A percentile compares a stretch with the other conserved stretches of the same genome.
Evolutionary conservation across 2,113 vertebrate genomes (phyloP).

Genomic region (Passer domesticus): DNA sequence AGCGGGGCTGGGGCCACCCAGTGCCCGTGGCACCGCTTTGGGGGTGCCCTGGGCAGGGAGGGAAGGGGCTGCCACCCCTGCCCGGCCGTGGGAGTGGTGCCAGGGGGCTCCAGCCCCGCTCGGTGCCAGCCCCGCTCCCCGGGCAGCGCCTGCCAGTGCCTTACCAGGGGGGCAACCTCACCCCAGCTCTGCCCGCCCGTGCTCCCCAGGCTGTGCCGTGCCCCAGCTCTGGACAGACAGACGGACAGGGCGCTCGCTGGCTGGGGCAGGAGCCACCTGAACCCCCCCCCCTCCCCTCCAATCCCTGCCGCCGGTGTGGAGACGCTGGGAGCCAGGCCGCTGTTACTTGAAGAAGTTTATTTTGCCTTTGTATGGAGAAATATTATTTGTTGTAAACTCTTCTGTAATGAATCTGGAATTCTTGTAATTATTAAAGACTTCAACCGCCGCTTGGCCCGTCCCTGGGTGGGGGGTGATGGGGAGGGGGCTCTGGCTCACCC

Average conservation of each 20-base stretch:
- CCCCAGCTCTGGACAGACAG: not conserved
- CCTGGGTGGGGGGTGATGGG: not conserved
- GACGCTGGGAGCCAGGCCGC: not conserved
- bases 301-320: not conserved
- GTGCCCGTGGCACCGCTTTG: not conserved
- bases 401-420: conserved; percentile 65
- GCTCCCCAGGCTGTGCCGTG: not conserved
- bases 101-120: not conserved
- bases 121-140: not conserved
- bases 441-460: not conserved
- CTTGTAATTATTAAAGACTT: conserved; percentile 71
- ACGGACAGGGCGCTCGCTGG: not conserved
- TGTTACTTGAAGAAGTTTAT: conserved; percentile 66
- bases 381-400: conserved; percentile 68
- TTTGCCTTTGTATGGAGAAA: conserved; percentile 66
- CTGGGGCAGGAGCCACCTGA: not conserved
- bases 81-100: not conserved
- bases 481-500: not conserved
- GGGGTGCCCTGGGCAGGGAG: not conserved
- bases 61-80: not conserved
- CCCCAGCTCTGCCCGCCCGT: not conserved
- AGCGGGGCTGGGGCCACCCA: not conserved
- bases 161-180: not conserved
- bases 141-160: conserved; percentile 13
- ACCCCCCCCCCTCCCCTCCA: not conserved